phyloP scores from a whole-genome alignment of 2,888 invertebrate species.

The Tetragonisca angustula region DNA sequence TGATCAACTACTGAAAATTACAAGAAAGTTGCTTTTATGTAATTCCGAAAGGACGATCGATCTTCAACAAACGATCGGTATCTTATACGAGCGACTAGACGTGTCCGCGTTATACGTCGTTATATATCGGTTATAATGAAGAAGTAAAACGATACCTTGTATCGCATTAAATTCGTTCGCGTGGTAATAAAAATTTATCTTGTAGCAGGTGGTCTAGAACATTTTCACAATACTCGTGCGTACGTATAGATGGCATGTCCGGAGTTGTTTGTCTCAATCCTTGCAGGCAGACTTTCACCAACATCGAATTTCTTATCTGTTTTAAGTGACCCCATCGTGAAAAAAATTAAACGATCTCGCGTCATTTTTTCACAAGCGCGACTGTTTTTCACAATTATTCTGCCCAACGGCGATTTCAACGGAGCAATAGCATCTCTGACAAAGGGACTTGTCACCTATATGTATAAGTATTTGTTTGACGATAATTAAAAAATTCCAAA shows the following conservation, averaged over 20 bases:
- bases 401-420: not conserved
- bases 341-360: constrained; percentile 30
- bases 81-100: not conserved
- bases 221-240: constrained; percentile 36
- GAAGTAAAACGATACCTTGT: constrained; percentile 17
- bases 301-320: constrained; percentile 54
- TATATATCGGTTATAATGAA: not conserved
- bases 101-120: not conserved
- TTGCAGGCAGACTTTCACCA: constrained; percentile 56
- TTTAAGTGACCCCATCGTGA: constrained; percentile 15
- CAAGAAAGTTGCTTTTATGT: not conserved
- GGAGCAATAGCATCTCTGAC: not conserved
- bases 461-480: not conserved
- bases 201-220: constrained; percentile 55
- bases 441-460: not conserved
- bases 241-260: constrained; percentile 23
- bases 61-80: not conserved
- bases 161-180: constrained; percentile 17
- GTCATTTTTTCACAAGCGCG: constrained; percentile 1
- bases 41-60: not conserved
- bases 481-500: not conserved
- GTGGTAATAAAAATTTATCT: constrained; percentile 48
- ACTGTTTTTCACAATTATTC: constrained; percentile 4
- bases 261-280: constrained; percentile 55
- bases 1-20: not conserved